phyloP scores from a whole-genome alignment of 2,888 invertebrate genomes.

The Megaustenia siamemsis region DNA sequence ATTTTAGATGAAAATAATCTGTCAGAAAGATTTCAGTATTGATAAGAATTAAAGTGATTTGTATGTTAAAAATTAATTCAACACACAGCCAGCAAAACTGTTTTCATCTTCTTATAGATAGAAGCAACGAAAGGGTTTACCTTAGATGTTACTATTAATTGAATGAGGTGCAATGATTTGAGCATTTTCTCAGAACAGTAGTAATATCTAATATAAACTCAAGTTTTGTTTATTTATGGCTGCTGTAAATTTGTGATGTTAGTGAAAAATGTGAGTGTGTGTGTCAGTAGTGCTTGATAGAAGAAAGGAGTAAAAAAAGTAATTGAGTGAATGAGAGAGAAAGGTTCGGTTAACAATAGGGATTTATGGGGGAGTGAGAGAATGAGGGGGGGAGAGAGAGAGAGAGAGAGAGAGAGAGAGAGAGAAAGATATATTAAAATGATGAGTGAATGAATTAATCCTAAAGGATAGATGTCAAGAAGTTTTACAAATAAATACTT shows the following conservation, averaged over 20 bases:
- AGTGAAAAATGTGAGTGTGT: neutral
- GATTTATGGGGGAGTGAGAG: conserved; percentile 27
- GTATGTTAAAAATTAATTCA: neutral
- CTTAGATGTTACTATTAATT: neutral
- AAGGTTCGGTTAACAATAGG: neutral
- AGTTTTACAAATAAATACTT: too few relatives aligned
- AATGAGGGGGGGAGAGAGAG: conserved; percentile 26
- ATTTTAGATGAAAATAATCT: too few relatives aligned
- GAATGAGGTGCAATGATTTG: neutral
- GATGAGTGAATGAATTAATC: too few relatives aligned
- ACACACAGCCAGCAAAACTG: conserved; percentile 13
- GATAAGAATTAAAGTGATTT: too few relatives aligned
- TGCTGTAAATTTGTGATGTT: conserved; percentile 13
- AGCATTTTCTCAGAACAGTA: neutral
- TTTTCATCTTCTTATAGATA: conserved; percentile 24
- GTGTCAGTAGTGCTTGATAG: too few relatives aligned
- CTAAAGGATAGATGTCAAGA: too few relatives aligned
- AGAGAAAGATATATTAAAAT: neutral
- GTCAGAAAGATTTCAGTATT: too few relatives aligned
- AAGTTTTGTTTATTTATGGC: conserved; percentile 9
- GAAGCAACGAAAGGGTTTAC: conserved; percentile 26
- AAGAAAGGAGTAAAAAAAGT: neutral
- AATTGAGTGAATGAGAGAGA: neutral
- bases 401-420: conserved; percentile 27
- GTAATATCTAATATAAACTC: neutral